Conservation (phyloP, 2,797 vertebrate genomes). For the Enteromius radiatus region DNA sequence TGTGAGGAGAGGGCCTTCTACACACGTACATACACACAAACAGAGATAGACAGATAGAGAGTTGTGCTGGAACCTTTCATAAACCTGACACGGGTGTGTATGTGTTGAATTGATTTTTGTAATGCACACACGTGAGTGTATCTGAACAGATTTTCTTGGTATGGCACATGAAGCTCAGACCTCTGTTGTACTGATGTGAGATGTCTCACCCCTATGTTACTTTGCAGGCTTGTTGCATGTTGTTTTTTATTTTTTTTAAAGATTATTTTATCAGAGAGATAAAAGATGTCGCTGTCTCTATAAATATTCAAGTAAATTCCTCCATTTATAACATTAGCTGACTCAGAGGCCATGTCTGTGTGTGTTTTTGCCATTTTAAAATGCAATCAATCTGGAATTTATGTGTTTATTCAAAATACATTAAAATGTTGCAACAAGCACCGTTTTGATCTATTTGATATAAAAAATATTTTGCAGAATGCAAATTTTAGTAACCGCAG, state of each 20-base stretch:
- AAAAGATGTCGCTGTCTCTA: not conserved
- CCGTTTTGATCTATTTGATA: not conserved
- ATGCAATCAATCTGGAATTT: not conserved
- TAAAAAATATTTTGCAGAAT: not conserved
- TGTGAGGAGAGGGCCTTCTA: constrained; percentile 54
- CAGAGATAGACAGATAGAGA: not conserved
- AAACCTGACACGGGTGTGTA: not conserved
- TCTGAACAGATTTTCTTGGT: constrained; percentile 6
- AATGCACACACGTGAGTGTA: not conserved
- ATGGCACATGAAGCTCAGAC: not conserved
- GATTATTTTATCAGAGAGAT: not conserved
- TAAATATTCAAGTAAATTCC: not conserved
- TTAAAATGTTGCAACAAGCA: not conserved
- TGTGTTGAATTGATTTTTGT: constrained; percentile 10
- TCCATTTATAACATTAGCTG: not conserved
- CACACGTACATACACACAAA: not conserved
- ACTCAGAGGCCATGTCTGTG: not conserved
- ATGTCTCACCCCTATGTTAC: not conserved
- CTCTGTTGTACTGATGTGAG: constrained; percentile 13
- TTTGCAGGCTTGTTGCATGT: constrained; percentile 10
- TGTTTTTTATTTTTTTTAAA: too few species aligned
- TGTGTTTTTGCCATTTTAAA: not conserved
- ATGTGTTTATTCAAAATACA: not conserved
- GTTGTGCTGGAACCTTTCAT: not conserved
- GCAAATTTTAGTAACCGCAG: not conserved